These are phyloP conservation scores for Choreutis nemorana DNA, from an alignment of 2,888 invertebrate genomes.

Conservation along the genomic window DNA sequence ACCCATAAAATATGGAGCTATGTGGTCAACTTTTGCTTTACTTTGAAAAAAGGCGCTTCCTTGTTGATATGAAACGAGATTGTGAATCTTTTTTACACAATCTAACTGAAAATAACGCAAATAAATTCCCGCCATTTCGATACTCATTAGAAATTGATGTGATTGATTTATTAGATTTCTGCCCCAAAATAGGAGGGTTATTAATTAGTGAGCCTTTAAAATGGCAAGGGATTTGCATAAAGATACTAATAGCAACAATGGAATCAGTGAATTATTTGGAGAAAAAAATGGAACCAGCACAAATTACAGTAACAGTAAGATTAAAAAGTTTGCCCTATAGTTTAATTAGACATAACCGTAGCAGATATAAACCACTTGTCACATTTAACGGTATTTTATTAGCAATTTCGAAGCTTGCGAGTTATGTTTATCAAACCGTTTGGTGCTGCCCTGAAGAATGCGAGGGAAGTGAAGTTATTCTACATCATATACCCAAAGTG, in stretches of 20 bases:
- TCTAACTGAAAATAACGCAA: slow-evolving; percentile 23
- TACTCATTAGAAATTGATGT: slow-evolving; percentile 36
- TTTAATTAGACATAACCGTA: slow-evolving; percentile 18
- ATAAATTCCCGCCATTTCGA: slow-evolving; percentile 42
- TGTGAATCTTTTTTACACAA: slow-evolving; percentile 29
- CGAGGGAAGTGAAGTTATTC: slow-evolving; percentile 43
- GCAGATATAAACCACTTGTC: slow-evolving; percentile 26
- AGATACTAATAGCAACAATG: slow-evolving; percentile 39
- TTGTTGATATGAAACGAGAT: slow-evolving; percentile 28
- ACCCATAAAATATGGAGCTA: slow-evolving; percentile 24
- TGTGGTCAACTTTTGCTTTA: slow-evolving; percentile 38
- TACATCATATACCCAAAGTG: slow-evolving; percentile 39
- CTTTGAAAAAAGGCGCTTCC: slow-evolving; percentile 33
- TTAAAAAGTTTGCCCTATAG: slow-evolving; percentile 28
- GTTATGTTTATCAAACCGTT: slow-evolving; percentile 43
- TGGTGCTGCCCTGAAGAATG: slow-evolving; percentile 59
- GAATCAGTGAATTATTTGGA: slow-evolving; percentile 20
- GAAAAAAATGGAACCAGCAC: slow-evolving; percentile 22
- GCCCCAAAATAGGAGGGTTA: slow-evolving; percentile 27
- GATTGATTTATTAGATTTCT: slow-evolving; percentile 34
- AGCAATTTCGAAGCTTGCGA: slow-evolving; percentile 30
- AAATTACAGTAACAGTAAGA: slow-evolving; percentile 33
- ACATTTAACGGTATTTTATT: slow-evolving; percentile 32
- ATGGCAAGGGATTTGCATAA: slow-evolving; percentile 29
- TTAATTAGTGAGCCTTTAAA: slow-evolving; percentile 40